phyloP scores from a whole-genome alignment of 2,797 vertebrate species.

The Parauchenoglanis ngamensis region DNA sequence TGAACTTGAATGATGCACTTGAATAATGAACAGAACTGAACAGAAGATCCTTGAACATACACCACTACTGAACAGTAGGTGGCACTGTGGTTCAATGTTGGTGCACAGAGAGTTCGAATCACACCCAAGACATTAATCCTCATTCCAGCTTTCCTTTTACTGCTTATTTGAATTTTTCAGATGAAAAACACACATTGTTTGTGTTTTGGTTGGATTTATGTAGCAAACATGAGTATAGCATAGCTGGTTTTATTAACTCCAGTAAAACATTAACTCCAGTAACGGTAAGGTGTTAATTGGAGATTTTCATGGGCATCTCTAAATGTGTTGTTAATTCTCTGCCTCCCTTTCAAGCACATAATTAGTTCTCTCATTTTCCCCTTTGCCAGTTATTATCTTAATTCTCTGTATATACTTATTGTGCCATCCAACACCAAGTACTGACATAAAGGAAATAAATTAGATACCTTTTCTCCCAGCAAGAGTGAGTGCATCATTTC shows the following conservation, averaged over 20 bases:
- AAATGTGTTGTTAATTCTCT: constrained; percentile 43
- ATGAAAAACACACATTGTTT: not conserved
- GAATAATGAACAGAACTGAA: constrained; percentile 19
- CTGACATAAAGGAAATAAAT: constrained; percentile 56
- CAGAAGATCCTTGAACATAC: constrained; percentile 21
- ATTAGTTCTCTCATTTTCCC: constrained; percentile 59
- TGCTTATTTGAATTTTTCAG: constrained; percentile 26
- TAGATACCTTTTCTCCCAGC: constrained; percentile 36
- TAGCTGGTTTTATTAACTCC: not conserved
- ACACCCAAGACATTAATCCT: constrained; percentile 10
- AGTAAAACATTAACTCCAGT: constrained; percentile 10
- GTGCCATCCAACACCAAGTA: constrained; percentile 52
- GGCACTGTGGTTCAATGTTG: constrained; percentile 72
- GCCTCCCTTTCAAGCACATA: constrained; percentile 54
- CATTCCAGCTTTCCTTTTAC: not conserved
- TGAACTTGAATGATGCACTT: constrained; percentile 10
- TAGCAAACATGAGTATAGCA: not conserved
- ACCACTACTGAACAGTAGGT: constrained; percentile 62
- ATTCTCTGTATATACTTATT: constrained; percentile 61
- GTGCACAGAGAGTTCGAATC: constrained; percentile 28
- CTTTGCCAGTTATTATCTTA: constrained; percentile 63
- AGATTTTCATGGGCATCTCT: constrained; percentile 42
- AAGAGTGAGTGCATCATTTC: not conserved
- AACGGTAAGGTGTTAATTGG: constrained; percentile 49
- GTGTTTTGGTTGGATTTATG: not conserved